Evolutionary conservation across 2,113 vertebrate genomes (phyloP), one percentile per base, ranked within the genome.

Genomic region (Nibea albiflora): DNA sequence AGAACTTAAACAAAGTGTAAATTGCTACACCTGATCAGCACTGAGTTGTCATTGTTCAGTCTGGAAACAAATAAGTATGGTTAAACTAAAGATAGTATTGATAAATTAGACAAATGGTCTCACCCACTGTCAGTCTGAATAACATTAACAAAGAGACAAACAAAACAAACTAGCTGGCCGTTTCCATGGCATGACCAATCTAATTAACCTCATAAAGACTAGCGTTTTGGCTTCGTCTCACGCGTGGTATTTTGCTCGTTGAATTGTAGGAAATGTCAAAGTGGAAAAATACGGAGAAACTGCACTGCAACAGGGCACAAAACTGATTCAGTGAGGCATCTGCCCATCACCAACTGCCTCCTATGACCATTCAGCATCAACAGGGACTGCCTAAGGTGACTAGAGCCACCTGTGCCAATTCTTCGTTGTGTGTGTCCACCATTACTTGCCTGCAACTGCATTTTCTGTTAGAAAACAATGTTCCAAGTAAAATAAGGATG

Each of bases 401-500:
- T 62, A 35, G 22, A 46, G 28, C 54, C 58, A 47, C 76, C 76
- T 74, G 76, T 68, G 20, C 64, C 35, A 60, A 58, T 35, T 71
- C 31, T 24, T 65, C 7, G 28, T 9, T 61, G 5, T 12, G 26
- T 11, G 16, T 31, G 8, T 31, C n/a, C 31, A 53, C 26, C 5
- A 3, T 28, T 12, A 12, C 28, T 42, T 11, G 1, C 58, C 20
- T 22, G 28, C 35, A 64, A 19, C 20, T 68, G 12, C 22, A 42
- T 7, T 50, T 10, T 31, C 64, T 60, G n/a, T 46, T 22, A 12
- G 15, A 50, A 58, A 58, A 50, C 24, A 12, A 28, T 49, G 0
- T 35, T 42, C 26, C 15, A 64, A 17, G 16, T 50, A 15, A 26
- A 68, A 52, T 52, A 67, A 39, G 12, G 17, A 14, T 67, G 22